phyloP scores from a whole-genome alignment of 2,113 vertebrate genomes.

The Cichladusa arquata region DNA sequence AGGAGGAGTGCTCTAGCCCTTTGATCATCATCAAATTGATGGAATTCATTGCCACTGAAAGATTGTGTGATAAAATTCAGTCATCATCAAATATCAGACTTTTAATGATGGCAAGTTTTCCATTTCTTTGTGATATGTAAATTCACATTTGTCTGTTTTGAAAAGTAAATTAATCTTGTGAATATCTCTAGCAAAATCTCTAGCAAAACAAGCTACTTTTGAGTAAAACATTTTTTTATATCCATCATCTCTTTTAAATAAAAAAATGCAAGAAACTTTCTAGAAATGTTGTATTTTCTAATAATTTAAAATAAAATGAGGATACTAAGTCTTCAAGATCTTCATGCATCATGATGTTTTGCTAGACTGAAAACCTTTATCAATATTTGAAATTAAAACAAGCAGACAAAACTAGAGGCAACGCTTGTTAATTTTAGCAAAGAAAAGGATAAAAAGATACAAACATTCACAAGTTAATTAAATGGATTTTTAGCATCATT shows the following conservation, averaged over 20 bases:
- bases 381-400: neutral
- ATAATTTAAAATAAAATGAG: neutral
- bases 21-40: neutral
- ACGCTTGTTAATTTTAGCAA: neutral
- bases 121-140: accelerated
- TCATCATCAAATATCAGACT: neutral
- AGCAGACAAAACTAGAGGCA: neutral
- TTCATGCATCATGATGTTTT: neutral
- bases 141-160: neutral
- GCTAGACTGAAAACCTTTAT: neutral
- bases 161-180: neutral
- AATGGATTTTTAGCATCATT: neutral
- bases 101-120: neutral
- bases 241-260: neutral
- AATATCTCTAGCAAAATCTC: neutral
- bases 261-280: neutral
- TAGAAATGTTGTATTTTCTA: neutral
- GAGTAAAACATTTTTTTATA: neutral
- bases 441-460: neutral
- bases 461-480: neutral
- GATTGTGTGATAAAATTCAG: neutral
- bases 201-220: neutral
- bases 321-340: neutral
- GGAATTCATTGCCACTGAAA: neutral
- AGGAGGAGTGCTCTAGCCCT: neutral